Base-by-base conservation (phyloP, 2,888 invertebrate species). In the Volucella bombylans region DNA sequence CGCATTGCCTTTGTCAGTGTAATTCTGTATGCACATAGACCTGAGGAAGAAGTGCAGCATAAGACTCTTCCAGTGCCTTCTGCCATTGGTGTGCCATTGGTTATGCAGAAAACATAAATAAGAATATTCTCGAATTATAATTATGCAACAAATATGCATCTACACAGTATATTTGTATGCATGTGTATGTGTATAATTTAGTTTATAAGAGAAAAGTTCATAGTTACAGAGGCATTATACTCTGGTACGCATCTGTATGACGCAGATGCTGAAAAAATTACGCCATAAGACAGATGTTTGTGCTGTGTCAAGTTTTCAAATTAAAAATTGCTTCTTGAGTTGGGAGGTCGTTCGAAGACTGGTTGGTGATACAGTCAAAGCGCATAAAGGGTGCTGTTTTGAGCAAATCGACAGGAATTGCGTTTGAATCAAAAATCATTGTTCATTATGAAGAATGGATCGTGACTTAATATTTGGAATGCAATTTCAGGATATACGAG, bases 71-170 rank as follows among this genome's bases (percentile, higher is more conserved):
- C 38, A 65, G 31, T 31, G 31, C 31, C 6, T 64, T 64, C 49
- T 38, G n/a, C 18, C n/a, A 23, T 47, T 52, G 45, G 38, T 68
- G 65, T 43, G 50, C 54, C 69, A 39, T 71, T 71, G 64, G 43
- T 79, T 71, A 54, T 47, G 11, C 54, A 1, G 9, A 54, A 83
- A 79, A 65, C 31, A 76, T 83, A 62, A 43, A 69, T 67, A 79
- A 55, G 83, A 64, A 73, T 78, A 61, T 82, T 73, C 18, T 49
- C 50, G 50, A 31, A 62, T 68, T 73, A 57, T 73, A 79, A 79
- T 79, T 76, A 79, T 47, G 59, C 18, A 4, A 62, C 50, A 23
- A 65, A 49, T 12, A 69, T 64, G 38, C 14, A 15, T 57, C 57
- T 12, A 23, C 1, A 31, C 31, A 31, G 31, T 31, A 6, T 6